Evolutionary conservation across 2,888 invertebrate genomes (phyloP).

Genomic region (Orthonevra nobilis): DNA sequence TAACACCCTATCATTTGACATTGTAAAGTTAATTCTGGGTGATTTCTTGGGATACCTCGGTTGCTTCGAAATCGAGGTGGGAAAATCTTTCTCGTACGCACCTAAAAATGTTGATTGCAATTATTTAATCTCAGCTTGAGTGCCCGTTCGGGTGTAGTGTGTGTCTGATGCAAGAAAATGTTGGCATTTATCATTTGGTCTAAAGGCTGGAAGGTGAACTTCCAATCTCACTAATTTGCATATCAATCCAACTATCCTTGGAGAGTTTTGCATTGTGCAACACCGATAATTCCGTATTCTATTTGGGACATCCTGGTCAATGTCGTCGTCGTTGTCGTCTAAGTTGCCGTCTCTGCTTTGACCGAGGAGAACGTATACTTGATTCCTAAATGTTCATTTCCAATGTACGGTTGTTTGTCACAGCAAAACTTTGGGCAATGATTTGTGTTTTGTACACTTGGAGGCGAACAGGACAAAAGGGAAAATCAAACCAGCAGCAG

Average conservation of each 20-base stretch:
- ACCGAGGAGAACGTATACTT: conserved; percentile 18
- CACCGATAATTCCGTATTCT: conserved; percentile 66
- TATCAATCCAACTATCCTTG: conserved; percentile 58
- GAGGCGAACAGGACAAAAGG: conserved; percentile 35
- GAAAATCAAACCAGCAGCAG: conserved; percentile 12
- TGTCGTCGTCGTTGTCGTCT: conserved; percentile 29
- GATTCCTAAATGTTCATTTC: conserved; percentile 17
- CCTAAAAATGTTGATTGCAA: conserved; percentile 48
- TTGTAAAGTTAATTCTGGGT: conserved; percentile 38
- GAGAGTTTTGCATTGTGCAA: conserved; percentile 57
- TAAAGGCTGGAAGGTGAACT: not conserved
- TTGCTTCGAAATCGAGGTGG: conserved; percentile 1
- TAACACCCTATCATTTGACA: conserved; percentile 45
- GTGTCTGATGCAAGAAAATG: conserved; percentile 6
- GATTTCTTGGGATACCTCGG: conserved; percentile 34
- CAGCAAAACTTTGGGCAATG: conserved; percentile 57
- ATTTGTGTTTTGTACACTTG: conserved; percentile 63
- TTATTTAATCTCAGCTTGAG: conserved; percentile 35
- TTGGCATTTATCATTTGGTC: conserved; percentile 33
- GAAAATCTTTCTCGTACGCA: conserved; percentile 18
- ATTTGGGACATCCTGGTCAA: conserved; percentile 62
- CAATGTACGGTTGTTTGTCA: conserved; percentile 25
- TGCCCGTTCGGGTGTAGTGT: not conserved
- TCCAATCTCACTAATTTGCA: conserved; percentile 57
- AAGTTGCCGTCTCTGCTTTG: conserved; percentile 1